Evolutionary conservation across 2,888 invertebrate species (phyloP).

Genomic region (Nephrocerus scutellatus): DNA sequence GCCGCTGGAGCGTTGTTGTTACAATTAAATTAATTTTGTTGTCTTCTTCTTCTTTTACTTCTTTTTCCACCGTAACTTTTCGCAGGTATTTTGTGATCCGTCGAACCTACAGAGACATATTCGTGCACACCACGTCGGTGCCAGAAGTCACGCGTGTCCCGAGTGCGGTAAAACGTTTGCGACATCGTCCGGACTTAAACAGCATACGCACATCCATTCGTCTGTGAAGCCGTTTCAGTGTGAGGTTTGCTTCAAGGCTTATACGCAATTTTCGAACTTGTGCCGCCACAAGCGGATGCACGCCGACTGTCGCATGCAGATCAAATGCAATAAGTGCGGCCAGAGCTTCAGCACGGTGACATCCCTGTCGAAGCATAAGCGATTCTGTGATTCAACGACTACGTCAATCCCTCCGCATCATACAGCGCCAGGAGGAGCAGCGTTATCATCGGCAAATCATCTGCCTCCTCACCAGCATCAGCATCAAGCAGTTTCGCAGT

Average conservation of each 20-base stretch:
- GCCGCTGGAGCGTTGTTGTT: constrained; percentile 13
- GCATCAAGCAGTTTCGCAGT: constrained; percentile 45
- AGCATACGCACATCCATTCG: constrained; percentile 98
- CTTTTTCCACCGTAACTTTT: too few relatives aligned
- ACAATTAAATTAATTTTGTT: constrained; percentile 22
- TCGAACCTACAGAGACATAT: constrained; percentile 96
- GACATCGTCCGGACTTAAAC: constrained; percentile 95
- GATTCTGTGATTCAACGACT: constrained; percentile 84
- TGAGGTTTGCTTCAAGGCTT: constrained; percentile 94
- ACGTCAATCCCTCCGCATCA: constrained; percentile 35
- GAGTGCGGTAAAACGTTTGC: constrained; percentile 99
- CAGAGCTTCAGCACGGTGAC: constrained; percentile 89
- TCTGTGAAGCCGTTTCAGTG: constrained; percentile 97
- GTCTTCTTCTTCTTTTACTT: constrained; percentile 46
- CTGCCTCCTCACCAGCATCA: constrained; percentile 43
- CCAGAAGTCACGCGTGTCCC: constrained; percentile 92
- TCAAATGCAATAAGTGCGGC: constrained; percentile 90
- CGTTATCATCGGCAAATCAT: neutral
- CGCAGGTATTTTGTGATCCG: constrained; percentile 91
- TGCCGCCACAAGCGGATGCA: constrained; percentile 99
- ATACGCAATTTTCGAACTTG: constrained; percentile 98
- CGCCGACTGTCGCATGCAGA: constrained; percentile 86
- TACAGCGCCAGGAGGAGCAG: constrained; percentile 21
- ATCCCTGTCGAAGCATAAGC: constrained; percentile 89
- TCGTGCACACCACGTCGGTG: constrained; percentile 90